Base-by-base conservation (phyloP, 2,113 vertebrate genomes). In the Amphiprion percula region DNA sequence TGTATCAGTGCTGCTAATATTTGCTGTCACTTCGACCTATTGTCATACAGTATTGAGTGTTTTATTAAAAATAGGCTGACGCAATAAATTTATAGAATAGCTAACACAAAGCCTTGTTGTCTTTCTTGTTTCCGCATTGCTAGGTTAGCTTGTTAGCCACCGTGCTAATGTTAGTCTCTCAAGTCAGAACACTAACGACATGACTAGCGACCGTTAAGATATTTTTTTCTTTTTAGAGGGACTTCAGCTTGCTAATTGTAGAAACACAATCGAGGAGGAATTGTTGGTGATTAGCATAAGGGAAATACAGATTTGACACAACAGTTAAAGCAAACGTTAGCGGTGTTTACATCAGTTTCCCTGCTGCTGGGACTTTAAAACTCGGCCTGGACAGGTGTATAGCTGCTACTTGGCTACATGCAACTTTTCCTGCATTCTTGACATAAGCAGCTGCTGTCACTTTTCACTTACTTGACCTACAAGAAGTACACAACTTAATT, bases 401-500 rank as follows among this genome's bases (percentile, higher is more conserved):
- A 26, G 33, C 14, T 37, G 41, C 6, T 54, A 0, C 5, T 66
- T 50, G 54, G 46, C 37, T 55, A 21, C 9, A 1, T 59, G 59
- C 80, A 58, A 50, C 84, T 87, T 79, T 62, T 14, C 10, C 88
- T 58, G 46, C 90, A 92, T 92, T 92, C 83, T 79, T 73, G 63
- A 61, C 71, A 83, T 61, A 64, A 39, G 1, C 19, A 68, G 33
- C 47, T 61, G 17, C n/a, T 68, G 41, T 28, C 65, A 49, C 41
- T 54, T 61, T 9, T 68, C 21, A 55, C 8, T 37, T 21, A 21
- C 3, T 2, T 39, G n/a, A 6, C 5, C 23, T 9, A 1, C 1
- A 28, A 30, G 17, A 23, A 66, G 11, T 15, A 19, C 64, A 37
- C 10, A 0, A 37, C 44, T n/a, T 8, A 0, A 12, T 17, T 49